Base-by-base conservation (phyloP, 2,113 vertebrate genomes). In the Entomyzon cyanotis region DNA sequence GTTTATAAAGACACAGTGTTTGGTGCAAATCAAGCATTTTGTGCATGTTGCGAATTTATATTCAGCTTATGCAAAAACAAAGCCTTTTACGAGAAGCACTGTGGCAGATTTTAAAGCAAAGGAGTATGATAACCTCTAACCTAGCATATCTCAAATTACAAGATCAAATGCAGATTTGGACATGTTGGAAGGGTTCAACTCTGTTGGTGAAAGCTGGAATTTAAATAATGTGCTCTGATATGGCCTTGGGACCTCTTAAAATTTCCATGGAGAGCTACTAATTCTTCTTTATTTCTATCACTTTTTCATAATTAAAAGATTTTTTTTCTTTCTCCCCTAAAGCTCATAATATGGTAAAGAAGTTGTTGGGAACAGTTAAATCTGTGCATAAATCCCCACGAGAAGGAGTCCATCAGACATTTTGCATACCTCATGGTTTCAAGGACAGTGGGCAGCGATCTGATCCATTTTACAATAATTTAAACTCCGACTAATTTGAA, bases 341-440 rank as follows among this genome's bases (percentile, higher is more conserved):
- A 95, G 84, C 87, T 82, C 83, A 93, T 95, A 70, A 95, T 73
- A 55, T 89, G 65, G 84, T 91, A 77, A 96, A 65, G 78, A 94
- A 90, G 76, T 77, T 92, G 88, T 95, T 7, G 0, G 69, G 78
- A 97, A 62, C 69, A 95, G 94, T 96, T 94, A 94, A 84, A 94
- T 96, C 90, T 90, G 65, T 93, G 93, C 83, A 63, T 85, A 96
- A 95, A 93, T 94, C 83, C 85, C 47, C 46, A 91, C 3, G 41
- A 97, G 90, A 93, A 92, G 94, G 94, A 88, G 78, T 89, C 60
- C 49, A 86, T 95, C 59, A 53, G 84, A 82, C 68, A 64, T 84
- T 96, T 96, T 96, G 84, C 67, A 69, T 96, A 96, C 82, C 84
- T 83, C 88, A 93, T 71, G 85, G 85, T 64, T 96, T 96, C 87